Base-by-base conservation (phyloP, 2,888 invertebrate genomes). In the Drosophila mercatorum region DNA sequence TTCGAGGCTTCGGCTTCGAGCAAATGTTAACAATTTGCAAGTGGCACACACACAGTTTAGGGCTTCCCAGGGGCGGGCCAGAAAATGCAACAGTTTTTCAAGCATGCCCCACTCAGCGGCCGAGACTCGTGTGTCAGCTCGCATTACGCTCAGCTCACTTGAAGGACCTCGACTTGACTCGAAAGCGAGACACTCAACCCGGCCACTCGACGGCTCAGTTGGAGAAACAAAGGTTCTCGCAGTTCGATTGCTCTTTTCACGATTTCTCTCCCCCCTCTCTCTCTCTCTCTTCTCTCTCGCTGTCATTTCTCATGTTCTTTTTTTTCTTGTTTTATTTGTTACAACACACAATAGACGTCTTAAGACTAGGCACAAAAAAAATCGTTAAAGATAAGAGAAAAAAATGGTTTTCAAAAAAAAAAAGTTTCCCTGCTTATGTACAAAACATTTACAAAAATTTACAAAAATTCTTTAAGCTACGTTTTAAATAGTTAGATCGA, bases 361-460 rank as follows among this genome's bases (percentile, higher is more conserved):
- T 85, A 85, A 72, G 78, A 78, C 72, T 85, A 86, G 67, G 78
- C 86, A 80, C 81, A 88, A 85, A 85, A 85, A 79, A 78, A 69
- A 34, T 17, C 28, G 51, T 40, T 43, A 44, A 67, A 47, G 41
- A 59, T 56, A 65, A 68, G 52, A 70, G 69, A 71, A 65, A 68
- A 66, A 78, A 55, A 44, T 22, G 14, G 36, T 52, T 63, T 64
- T 34, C 2, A 8, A 51, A 46, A 51, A 46, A 46, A 72, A 73
- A 64, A 71, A 31, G 56, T 67, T 69, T 14, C n/a, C 53, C 51
- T 72, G 64, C 70, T 64, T 81, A 87, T 84, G 53, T 84, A 84
- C 84, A 84, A 81, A 87, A 80, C 80, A 84, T 84, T 84, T 84
- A 84, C 83, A 84, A 83, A 87, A 84, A 87, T 80, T 62, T 87